Evolutionary conservation across 2,797 vertebrate genomes (phyloP).

Genomic region (Hapalemur alaotrensis): DNA sequence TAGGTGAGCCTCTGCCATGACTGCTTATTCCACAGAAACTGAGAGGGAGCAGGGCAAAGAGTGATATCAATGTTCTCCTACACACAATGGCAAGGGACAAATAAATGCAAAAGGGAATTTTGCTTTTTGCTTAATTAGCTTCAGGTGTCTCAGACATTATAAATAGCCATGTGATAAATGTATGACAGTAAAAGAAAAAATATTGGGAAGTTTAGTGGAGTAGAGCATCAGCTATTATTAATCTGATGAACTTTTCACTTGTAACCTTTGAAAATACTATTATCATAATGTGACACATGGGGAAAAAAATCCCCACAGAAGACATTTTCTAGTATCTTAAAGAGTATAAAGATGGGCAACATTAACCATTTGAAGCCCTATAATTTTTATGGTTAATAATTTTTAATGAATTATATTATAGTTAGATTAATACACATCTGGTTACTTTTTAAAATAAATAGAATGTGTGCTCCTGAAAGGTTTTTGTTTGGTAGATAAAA

Average conservation of each 20-base stretch:
- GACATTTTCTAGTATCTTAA: background rate
- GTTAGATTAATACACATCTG: background rate
- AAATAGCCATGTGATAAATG: background rate
- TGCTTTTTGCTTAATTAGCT: background rate
- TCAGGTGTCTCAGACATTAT: background rate
- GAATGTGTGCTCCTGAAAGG: background rate
- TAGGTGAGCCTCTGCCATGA: background rate
- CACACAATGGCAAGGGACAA: background rate
- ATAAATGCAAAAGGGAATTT: background rate
- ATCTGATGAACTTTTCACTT: conserved; percentile 38
- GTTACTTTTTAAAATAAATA: background rate
- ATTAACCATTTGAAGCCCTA: background rate
- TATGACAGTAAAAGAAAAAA: background rate
- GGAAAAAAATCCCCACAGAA: background rate
- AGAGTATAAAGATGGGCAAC: background rate
- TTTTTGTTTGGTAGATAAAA: background rate
- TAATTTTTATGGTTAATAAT: background rate
- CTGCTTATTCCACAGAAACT: background rate
- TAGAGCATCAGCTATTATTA: background rate
- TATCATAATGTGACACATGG: background rate
- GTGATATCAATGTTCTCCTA: background rate
- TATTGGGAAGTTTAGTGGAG: background rate
- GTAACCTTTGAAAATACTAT: background rate
- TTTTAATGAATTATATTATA: background rate
- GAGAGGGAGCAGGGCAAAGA: background rate